These are phyloP conservation scores for Micromussa lordhowensis DNA, from an alignment of 92 coral and sea anemone species.

Conservation along the genomic window DNA sequence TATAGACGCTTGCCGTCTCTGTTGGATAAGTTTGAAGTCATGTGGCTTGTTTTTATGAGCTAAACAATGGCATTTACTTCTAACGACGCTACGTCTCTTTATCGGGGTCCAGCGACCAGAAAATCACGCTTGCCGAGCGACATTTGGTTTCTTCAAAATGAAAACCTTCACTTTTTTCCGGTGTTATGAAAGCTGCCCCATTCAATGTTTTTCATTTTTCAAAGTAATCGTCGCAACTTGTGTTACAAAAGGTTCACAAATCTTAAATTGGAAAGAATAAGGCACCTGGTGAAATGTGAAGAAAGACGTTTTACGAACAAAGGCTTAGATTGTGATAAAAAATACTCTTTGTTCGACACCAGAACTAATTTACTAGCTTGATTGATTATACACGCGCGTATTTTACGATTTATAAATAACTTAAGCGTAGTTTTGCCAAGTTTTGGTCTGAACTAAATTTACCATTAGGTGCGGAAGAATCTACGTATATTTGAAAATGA, in stretches of 20 bases:
- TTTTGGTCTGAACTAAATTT: not conserved
- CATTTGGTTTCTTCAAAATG: not conserved
- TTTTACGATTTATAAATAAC: not conserved
- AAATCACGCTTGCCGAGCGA: not conserved
- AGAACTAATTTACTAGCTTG: constrained; percentile 15
- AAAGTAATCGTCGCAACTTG: not conserved
- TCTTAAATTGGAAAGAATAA: constrained; percentile 12
- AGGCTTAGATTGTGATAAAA: constrained; percentile 3
- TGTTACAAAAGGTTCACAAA: constrained; percentile 11
- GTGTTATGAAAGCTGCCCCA: not conserved
- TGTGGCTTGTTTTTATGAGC: constrained; percentile 9
- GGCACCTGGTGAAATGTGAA: constrained; percentile 43
- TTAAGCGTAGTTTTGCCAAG: not conserved
- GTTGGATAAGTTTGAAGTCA: constrained; percentile 19
- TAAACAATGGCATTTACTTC: not conserved
- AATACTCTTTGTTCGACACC: constrained; percentile 24
- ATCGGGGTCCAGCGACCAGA: not conserved
- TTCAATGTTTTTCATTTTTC: not conserved
- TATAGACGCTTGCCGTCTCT: constrained; percentile 5
- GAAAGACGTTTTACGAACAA: constrained; percentile 14
- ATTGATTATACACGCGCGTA: not conserved
- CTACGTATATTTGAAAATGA: not conserved
- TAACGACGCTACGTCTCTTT: constrained; percentile 18
- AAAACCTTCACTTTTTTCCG: not conserved
- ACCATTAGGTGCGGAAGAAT: not conserved